A percentile compares a stretch with the other conserved stretches of the same genome.
Conservation (phyloP, 2,113 vertebrate species). For the Esox niger region DNA sequence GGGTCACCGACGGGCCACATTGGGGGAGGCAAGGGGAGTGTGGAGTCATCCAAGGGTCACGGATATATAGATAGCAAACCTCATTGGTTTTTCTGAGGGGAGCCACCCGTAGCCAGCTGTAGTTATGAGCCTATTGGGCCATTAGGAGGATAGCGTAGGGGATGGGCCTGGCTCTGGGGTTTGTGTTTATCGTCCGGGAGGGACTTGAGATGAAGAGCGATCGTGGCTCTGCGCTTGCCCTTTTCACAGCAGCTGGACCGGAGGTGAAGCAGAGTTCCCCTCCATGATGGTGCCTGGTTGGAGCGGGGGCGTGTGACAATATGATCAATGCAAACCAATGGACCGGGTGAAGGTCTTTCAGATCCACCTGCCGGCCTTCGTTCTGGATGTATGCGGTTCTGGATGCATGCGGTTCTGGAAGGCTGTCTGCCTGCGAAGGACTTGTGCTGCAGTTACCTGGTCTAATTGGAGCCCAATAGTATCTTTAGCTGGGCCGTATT, state of each 20-base stretch:
- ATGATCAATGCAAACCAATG: background rate
- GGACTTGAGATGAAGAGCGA: background rate
- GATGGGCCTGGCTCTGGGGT: conserved; percentile 53
- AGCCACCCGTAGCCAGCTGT: conserved; percentile 49
- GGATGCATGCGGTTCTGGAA: too few relatives aligned
- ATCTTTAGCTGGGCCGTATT: background rate
- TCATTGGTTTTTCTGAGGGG: conserved; percentile 67
- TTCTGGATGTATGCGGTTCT: too few relatives aligned
- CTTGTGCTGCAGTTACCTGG: too few relatives aligned
- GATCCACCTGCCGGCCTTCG: background rate
- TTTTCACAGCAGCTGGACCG: conserved; percentile 64
- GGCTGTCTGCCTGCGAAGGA: background rate
- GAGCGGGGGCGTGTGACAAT: conserved; percentile 65
- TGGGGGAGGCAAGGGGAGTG: conserved; percentile 64
- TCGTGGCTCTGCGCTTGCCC: conserved; percentile 54
- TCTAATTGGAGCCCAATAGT: background rate
- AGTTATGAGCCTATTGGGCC: conserved; percentile 53
- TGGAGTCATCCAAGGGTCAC: conserved; percentile 74
- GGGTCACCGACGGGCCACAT: conserved; percentile 75
- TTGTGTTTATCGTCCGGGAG: background rate
- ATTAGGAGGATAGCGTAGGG: conserved; percentile 48
- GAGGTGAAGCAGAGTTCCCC: conserved; percentile 66
- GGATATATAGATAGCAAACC: conserved; percentile 71
- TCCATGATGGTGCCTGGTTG: conserved; percentile 52
- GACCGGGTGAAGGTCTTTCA: background rate